Base-by-base conservation (phyloP, 2,797 vertebrate species). In the Propithecus deckenii region DNA sequence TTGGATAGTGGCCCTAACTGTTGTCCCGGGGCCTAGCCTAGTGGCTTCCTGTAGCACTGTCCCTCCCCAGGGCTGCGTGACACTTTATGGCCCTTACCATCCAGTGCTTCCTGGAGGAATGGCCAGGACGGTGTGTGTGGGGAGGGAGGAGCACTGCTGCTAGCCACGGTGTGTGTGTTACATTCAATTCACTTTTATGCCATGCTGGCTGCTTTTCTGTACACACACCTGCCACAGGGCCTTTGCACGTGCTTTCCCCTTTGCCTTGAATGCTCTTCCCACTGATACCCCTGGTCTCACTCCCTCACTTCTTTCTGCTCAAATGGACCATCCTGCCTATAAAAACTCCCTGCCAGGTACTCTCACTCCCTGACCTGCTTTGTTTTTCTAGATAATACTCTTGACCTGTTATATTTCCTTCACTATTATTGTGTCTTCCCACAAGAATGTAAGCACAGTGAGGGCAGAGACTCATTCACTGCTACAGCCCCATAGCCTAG, bases 21-120 rank as follows among this genome's bases (percentile, higher is more conserved):
- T 30, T 25, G 52, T 81, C 76, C 89, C 85, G 97, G 30, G 12
- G 10, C 74, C 89, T 87, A 59, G 81, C n/a, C 32, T 35, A 23
- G 22, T 22, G 80, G 20, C 69, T 92, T 11, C 46, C 46, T 61
- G 17, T n/a, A 72, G 35, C 23, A 25, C 43, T 59, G 11, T 65
- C 11, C 4, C 12, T 84, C 46, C 23, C 35, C 52, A 74, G 35
- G 52, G 3, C 71, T 38, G 35, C 8, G 86, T 65, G 38, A 91
- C 43, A 2, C 52, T 35, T 75, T 32, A 18, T 57, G 38, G 28
- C 22, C 48, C n/a, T 94, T 74, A 35, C n/a, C 28, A 18, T 30
- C 7, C 28, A 32, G 0, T 12, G n/a, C 52, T 88, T 86, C n/a
- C 15, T 57, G 63, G 59, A 63, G 41, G 23, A 63, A 57, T 8